Conservation (phyloP, 2,797 vertebrate genomes). For the Prunella strophiata region DNA sequence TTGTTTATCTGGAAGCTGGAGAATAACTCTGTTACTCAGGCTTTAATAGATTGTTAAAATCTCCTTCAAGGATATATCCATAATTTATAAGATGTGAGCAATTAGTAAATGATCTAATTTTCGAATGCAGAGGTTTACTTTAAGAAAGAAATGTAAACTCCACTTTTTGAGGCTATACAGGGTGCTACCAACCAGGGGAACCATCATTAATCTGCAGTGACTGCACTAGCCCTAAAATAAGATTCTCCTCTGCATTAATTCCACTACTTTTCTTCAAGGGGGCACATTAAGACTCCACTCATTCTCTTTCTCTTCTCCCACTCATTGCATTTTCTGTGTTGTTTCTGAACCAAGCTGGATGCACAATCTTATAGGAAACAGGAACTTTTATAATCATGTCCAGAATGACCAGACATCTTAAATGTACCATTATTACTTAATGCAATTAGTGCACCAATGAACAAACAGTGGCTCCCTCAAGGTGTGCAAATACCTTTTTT, state of each 20-base stretch:
- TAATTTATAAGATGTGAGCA: not conserved
- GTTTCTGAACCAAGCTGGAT: not conserved
- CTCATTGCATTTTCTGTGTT: not conserved
- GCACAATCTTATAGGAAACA: not conserved
- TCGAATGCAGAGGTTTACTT: not conserved
- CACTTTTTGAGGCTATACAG: not conserved
- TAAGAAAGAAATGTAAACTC: not conserved
- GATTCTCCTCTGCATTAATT: not conserved
- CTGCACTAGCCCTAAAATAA: not conserved
- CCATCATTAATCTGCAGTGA: not conserved
- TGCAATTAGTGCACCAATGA: not conserved
- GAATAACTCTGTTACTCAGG: not conserved
- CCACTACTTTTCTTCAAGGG: not conserved
- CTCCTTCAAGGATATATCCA: not conserved
- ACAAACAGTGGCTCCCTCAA: not conserved
- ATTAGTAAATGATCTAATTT: not conserved
- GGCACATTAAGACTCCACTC: too few species aligned
- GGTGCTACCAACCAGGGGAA: not conserved
- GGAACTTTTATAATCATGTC: not conserved
- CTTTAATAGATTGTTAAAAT: not conserved
- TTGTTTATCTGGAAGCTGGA: constrained; percentile 28
- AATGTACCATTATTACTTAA: not conserved
- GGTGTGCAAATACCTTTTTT: not conserved
- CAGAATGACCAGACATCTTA: not conserved
- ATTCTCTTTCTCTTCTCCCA: not conserved